These are phyloP conservation scores for Goniozus legneri DNA, from an alignment of 1,140 invertebrate genomes.

Conservation along the genomic window DNA sequence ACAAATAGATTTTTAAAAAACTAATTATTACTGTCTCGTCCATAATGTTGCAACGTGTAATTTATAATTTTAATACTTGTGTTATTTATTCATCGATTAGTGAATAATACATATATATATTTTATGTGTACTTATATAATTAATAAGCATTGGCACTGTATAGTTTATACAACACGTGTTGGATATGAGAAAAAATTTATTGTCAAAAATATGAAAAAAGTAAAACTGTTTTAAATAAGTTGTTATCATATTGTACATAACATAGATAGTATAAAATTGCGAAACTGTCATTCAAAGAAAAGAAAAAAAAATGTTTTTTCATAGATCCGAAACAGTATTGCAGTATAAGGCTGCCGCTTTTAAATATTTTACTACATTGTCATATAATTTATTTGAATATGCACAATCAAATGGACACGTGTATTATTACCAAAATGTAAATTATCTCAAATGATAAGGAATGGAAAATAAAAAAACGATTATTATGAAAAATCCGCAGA, in stretches of 20 bases:
- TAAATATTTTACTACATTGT: conserved; percentile 33
- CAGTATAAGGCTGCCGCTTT: conserved; percentile 32
- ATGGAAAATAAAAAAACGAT: conserved; percentile 11
- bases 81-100: conserved; percentile 38
- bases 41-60: conserved; percentile 39
- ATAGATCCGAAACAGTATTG: conserved; percentile 32
- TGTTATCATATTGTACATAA: conserved; percentile 37
- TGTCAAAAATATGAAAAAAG: conserved; percentile 9
- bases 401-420: conserved; percentile 32
- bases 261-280: conserved; percentile 19
- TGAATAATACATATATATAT: conserved; percentile 37
- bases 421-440: conserved; percentile 4
- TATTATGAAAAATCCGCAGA: no score
- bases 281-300: conserved; percentile 13
- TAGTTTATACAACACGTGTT: conserved; percentile 46
- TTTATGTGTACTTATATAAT: conserved; percentile 45
- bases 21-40: conserved; percentile 28
- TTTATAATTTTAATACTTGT: conserved; percentile 49
- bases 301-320: conserved; percentile 19
- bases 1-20: conserved; percentile 11
- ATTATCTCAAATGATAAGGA: conserved; percentile 12
- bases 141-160: conserved; percentile 41
- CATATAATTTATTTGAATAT: conserved; percentile 31
- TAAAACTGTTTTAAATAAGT: conserved; percentile 29
- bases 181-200: conserved; percentile 40